Evolutionary conservation across 2,113 vertebrate genomes (phyloP).

Genomic region (Poeciliopsis turrubarensis): DNA sequence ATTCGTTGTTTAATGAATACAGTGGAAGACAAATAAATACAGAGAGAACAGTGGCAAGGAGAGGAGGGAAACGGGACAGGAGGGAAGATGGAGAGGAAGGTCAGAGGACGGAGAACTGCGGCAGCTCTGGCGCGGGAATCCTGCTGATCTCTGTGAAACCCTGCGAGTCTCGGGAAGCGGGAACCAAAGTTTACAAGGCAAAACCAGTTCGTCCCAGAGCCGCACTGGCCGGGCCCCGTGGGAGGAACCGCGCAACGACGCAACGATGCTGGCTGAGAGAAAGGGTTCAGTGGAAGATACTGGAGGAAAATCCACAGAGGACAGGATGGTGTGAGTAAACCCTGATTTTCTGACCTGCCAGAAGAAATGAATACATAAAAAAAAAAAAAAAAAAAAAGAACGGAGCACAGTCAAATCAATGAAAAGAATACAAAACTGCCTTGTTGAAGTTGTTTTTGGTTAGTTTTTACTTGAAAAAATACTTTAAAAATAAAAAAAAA

Average conservation of each 20-base stretch:
- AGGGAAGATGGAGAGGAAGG: conserved; percentile 3
- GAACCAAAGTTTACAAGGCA: conserved; percentile 15
- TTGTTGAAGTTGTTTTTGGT: conserved; percentile 65
- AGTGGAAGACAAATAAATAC: conserved; percentile 72
- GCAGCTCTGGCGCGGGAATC: conserved; percentile 9
- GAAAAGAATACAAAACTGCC: conserved; percentile 70
- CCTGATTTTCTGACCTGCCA: conserved; percentile 14
- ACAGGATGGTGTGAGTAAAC: conserved; percentile 11
- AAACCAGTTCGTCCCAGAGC: conserved; percentile 15
- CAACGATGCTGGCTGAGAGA: conserved; percentile 2
- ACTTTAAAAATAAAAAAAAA: conserved; percentile 78
- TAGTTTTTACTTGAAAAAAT: conserved; percentile 87
- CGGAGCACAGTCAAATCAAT: conserved; percentile 24
- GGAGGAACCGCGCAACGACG: neutral
- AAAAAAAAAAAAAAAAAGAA: neutral
- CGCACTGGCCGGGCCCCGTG: neutral
- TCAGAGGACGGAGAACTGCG: neutral
- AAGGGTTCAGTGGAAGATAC: neutral
- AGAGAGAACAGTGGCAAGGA: conserved; percentile 50
- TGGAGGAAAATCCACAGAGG: neutral
- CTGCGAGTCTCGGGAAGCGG: neutral
- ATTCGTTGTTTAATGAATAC: conserved; percentile 55
- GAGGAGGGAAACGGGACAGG: neutral
- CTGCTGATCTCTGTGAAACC: conserved; percentile 18
- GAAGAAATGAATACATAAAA: no score